A percentile compares a stretch with the other conserved stretches of the same genome.
Conservation (phyloP, 2,888 invertebrate species). For the Celastrina argiolus region DNA sequence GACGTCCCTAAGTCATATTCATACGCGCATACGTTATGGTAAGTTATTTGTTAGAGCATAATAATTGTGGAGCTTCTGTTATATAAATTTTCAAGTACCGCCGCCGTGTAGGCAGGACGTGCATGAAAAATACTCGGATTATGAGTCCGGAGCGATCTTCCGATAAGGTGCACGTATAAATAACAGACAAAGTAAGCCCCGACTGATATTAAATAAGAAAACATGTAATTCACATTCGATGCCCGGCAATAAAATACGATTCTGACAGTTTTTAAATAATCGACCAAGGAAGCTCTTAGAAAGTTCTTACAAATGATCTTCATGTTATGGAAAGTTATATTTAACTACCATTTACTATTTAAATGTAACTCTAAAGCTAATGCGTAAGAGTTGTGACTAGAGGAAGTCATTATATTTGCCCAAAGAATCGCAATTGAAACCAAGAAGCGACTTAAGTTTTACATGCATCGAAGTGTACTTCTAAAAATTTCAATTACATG, state of each 20-base stretch:
- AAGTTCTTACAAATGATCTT: constrained; percentile 46
- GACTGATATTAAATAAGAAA: constrained; percentile 77
- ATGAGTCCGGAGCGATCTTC: constrained; percentile 71
- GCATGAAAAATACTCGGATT: constrained; percentile 76
- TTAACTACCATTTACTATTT: too few relatives aligned
- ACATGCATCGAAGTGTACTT: too few relatives aligned
- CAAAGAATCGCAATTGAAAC: too few relatives aligned
- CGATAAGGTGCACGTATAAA: constrained; percentile 73
- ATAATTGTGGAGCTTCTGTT: constrained; percentile 63
- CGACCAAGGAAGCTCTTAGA: constrained; percentile 72
- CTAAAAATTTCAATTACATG: too few relatives aligned
- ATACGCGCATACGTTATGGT: constrained; percentile 8
- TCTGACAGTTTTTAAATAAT: constrained; percentile 77
- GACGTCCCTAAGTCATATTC: neutral
- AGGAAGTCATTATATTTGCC: too few relatives aligned
- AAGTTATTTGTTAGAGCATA: constrained; percentile 36
- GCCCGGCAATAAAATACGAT: constrained; percentile 69
- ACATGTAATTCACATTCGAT: constrained; percentile 75
- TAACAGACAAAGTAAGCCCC: constrained; percentile 72
- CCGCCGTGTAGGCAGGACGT: constrained; percentile 45
- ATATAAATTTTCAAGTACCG: constrained; percentile 64
- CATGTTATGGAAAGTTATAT: constrained; percentile 14
- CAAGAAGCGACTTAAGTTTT: too few relatives aligned
- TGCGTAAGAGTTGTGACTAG: too few relatives aligned
- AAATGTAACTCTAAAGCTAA: too few relatives aligned